phyloP scores from a whole-genome alignment of 1,140 invertebrate species.

The Cephus cinctus region DNA sequence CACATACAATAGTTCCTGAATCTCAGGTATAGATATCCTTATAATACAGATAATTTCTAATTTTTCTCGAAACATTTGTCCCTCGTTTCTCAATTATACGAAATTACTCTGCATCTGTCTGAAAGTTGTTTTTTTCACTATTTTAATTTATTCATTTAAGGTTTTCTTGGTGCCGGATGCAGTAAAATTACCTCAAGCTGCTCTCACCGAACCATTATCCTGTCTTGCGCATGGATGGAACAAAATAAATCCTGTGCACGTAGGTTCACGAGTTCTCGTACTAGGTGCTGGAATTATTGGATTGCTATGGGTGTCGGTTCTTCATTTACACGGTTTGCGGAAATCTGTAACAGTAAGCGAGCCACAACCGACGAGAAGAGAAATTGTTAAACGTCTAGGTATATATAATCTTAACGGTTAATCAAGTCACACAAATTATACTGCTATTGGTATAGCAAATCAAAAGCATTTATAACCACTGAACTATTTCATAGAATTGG shows the following conservation, averaged over 20 bases:
- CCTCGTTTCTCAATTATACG: too few relatives aligned
- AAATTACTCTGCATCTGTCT: too few relatives aligned
- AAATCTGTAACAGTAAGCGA: conserved; percentile 66
- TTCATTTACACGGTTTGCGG: conserved; percentile 67
- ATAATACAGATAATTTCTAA: too few relatives aligned
- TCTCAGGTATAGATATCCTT: too few relatives aligned
- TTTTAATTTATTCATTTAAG: too few relatives aligned
- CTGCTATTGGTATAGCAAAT: too few relatives aligned
- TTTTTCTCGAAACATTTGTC: too few relatives aligned
- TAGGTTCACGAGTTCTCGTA: conserved; percentile 63
- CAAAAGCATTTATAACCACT: too few relatives aligned
- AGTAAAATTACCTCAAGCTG: conserved; percentile 51
- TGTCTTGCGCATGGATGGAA: conserved; percentile 69
- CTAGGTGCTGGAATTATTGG: conserved; percentile 72
- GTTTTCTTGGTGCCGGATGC: conserved; percentile 38
- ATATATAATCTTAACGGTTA: too few relatives aligned
- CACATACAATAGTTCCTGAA: too few relatives aligned
- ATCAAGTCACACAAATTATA: too few relatives aligned
- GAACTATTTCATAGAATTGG: conserved; percentile 59
- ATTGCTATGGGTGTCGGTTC: conserved; percentile 62
- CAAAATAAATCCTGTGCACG: conserved; percentile 58
- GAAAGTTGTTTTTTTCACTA: too few relatives aligned
- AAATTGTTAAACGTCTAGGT: conserved; percentile 61
- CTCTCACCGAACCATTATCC: conserved; percentile 66
- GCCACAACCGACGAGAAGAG: conserved; percentile 58